Evolutionary conservation across 2,113 vertebrate genomes (phyloP), one percentile per base, ranked within the genome.

Genomic region (Grallaria varia): DNA sequence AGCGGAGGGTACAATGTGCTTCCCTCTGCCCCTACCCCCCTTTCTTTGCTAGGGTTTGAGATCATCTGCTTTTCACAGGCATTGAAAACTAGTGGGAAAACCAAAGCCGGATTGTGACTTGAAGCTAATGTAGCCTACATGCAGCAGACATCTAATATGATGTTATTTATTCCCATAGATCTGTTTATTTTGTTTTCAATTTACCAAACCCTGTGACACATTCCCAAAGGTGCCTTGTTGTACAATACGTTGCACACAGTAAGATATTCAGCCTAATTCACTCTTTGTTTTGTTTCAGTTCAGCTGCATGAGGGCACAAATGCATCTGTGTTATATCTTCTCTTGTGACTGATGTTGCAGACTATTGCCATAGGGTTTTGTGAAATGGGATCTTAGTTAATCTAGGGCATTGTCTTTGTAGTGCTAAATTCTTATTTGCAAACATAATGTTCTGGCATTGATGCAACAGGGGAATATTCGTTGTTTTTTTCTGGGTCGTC

Each of bases 121-220:
- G 82, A 91, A 96, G 93, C 87, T 95, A 95, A 96, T 95, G 90
- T 74, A 93, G 96, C 93, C 96, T 97, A 90, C 93, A 91, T 79
- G 93, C 94, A 84, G 91, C 96, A 95, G 95, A 93, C 96, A 95
- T 94, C 97, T 97, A 97, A 96, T 97, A 97, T 95, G 95, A 97
- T 96, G 97, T 97, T 97, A 98, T 98, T 97, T 98, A 98, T 98
- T 97, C 97, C 94, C 97, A 97, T 92, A 97, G 97, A 97, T 97
- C 95, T 97, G 97, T 97, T 97, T 97, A 97, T 97, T 97, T 97
- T 98, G 96, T 96, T 98, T 98, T 97, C 96, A 97, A 97, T 97
- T 97, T 97, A 97, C 96, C 96, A 97, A 93, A 96, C 93, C 95
- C 93, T 93, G 94, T 97, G 97, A 97, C 97, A 98, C 95, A 96